Evolutionary conservation across 1,140 invertebrate species (phyloP).

Genomic region (Phocides pigmalion): DNA sequence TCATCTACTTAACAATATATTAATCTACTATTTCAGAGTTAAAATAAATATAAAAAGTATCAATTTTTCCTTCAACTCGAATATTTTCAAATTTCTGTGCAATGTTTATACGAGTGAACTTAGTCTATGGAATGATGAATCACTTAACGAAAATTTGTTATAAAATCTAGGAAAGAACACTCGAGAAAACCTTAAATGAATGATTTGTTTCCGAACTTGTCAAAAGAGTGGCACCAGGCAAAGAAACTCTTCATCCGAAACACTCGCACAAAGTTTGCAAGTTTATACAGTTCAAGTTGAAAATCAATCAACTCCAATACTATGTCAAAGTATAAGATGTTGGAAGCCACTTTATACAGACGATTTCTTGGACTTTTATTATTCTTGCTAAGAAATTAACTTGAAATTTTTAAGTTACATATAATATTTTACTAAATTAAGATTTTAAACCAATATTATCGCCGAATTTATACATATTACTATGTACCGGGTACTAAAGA

Average conservation of each 20-base stretch:
- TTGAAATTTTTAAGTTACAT: no score
- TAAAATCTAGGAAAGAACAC: background rate
- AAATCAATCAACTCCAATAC: slow-evolving; percentile 19
- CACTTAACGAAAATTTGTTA: background rate
- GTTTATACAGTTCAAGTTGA: slow-evolving; percentile 11
- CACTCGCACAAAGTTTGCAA: slow-evolving; percentile 5
- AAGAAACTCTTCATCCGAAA: slow-evolving; percentile 21
- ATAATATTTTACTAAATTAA: no score
- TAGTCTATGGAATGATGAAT: background rate
- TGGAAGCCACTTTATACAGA: slow-evolving; percentile 3
- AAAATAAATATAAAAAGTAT: no score
- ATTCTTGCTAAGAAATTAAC: background rate
- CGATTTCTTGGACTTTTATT: no score
- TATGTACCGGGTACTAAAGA: no score
- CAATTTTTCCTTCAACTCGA: no score
- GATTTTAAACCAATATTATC: no score
- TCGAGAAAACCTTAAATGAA: background rate
- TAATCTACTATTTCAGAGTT: no score
- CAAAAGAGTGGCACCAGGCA: slow-evolving; percentile 6
- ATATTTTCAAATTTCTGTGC: no score
- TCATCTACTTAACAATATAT: no score
- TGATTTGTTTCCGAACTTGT: slow-evolving; percentile 19
- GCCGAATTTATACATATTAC: no score
- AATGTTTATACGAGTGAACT: background rate
- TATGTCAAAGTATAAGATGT: slow-evolving; percentile 11